Conservation (phyloP, 2,113 vertebrate species). For the Danionella cerebrum region DNA sequence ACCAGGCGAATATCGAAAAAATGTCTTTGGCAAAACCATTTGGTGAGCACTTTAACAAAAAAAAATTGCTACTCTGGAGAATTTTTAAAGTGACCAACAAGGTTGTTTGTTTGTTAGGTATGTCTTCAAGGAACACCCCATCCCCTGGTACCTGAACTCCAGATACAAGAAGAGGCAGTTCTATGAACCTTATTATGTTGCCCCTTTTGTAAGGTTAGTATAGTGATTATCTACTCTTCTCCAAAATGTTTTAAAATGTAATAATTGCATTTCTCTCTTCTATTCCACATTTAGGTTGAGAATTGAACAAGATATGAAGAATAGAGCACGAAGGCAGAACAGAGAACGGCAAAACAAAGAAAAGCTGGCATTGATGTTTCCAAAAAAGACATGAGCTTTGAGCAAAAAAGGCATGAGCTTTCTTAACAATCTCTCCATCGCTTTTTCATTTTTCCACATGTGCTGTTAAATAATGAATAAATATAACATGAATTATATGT, state of each 20-base stretch:
- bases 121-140: constrained; percentile 79
- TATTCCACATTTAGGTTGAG: constrained; percentile 66
- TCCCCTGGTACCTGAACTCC: constrained; percentile 91
- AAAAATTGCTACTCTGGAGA: neutral
- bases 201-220: constrained; percentile 81
- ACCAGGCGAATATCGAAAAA: constrained; percentile 83
- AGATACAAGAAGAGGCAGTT: constrained; percentile 75
- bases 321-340: constrained; percentile 43
- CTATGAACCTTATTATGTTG: constrained; percentile 72
- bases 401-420: constrained; percentile 21
- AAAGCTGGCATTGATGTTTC: constrained; percentile 63
- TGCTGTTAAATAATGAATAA: constrained; percentile 5
- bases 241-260: too few relatives aligned
- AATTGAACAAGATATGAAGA: constrained; percentile 67
- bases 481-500: too few relatives aligned
- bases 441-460: neutral
- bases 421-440: neutral
- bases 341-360: constrained; percentile 49
- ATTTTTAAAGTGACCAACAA: neutral
- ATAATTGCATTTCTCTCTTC: too few relatives aligned
- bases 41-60: constrained; percentile 79
- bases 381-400: constrained; percentile 56
- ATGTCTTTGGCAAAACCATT: constrained; percentile 74
- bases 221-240: too few relatives aligned
- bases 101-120: constrained; percentile 65